A percentile compares a stretch with the other conserved stretches of the same genome.
Evolutionary conservation across 2,113 vertebrate species (phyloP).

Genomic region (Brachyhypopomus gauderio): DNA sequence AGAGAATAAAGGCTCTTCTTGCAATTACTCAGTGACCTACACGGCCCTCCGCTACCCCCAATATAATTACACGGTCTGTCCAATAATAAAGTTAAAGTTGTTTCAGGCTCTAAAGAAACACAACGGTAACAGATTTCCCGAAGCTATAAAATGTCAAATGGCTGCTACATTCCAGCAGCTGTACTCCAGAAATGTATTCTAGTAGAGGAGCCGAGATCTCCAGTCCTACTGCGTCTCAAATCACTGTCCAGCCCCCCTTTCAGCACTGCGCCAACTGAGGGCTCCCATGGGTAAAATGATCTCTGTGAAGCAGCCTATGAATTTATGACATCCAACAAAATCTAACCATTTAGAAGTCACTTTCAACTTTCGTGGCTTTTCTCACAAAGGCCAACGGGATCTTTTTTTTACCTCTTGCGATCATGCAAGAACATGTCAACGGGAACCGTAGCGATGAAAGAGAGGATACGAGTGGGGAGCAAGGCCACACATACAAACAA

Average conservation of each 20-base stretch:
- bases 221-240: constrained; percentile 30
- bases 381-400: constrained; percentile 41
- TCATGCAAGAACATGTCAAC: constrained; percentile 12
- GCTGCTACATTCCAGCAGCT: constrained; percentile 10
- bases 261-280: constrained; percentile 29
- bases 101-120: constrained; percentile 16
- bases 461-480: too few species aligned
- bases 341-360: constrained; percentile 47
- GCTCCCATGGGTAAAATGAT: constrained; percentile 48
- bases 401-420: not conserved
- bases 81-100: constrained; percentile 23
- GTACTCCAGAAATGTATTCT: constrained; percentile 40
- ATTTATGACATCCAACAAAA: constrained; percentile 44
- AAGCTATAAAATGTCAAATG: constrained; percentile 25
- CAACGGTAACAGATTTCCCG: constrained; percentile 25
- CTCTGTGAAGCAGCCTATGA: constrained; percentile 29
- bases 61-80: constrained; percentile 41
- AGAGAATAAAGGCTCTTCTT: constrained; percentile 44
- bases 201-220: not conserved
- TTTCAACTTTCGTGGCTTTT: constrained; percentile 51
- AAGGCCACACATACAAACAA: too few species aligned
- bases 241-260: constrained; percentile 32
- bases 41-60: constrained; percentile 10
- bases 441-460: not conserved
- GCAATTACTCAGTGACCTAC: constrained; percentile 27